Conservation (phyloP, 2,888 invertebrate genomes). For the Drosophila nr. perissopoda region DNA sequence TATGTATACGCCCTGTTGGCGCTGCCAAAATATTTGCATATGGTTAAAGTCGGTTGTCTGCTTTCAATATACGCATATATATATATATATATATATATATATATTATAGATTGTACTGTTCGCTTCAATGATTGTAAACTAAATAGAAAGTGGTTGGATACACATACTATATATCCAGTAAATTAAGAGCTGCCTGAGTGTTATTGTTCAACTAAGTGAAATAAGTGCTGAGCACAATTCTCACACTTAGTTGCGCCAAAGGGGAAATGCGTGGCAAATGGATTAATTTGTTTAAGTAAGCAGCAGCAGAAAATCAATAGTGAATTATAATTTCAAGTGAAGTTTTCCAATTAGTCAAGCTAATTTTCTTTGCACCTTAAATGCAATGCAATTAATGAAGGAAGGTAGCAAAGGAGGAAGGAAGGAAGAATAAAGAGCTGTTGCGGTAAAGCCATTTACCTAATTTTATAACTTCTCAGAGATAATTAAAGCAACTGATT, state of each 20-base stretch:
- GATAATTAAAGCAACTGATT: not conserved
- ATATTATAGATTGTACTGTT: constrained; percentile 9
- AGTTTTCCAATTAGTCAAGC: not conserved
- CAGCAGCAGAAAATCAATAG: not conserved
- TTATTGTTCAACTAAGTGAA: constrained; percentile 24
- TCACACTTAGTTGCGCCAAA: not conserved
- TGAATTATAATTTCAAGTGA: not conserved
- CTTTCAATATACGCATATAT: not conserved
- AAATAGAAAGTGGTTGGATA: not conserved
- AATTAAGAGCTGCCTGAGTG: constrained; percentile 30
- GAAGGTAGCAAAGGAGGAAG: no score
- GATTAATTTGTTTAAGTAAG: constrained; percentile 12
- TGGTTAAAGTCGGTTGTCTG: constrained; percentile 42
- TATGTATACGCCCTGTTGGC: constrained; percentile 64
- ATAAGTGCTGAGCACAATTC: constrained; percentile 9
- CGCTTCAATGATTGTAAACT: constrained; percentile 1
- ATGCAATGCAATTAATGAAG: not conserved
- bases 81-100: not conserved
- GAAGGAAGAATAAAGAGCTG: not conserved
- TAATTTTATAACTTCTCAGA: not conserved
- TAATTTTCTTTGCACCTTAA: constrained; percentile 1
- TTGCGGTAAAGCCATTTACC: not conserved
- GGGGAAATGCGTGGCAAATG: not conserved
- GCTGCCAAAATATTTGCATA: constrained; percentile 66
- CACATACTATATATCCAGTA: constrained; percentile 8